Conservation (phyloP, 2,888 invertebrate genomes). For the Tenodera sinensis region DNA sequence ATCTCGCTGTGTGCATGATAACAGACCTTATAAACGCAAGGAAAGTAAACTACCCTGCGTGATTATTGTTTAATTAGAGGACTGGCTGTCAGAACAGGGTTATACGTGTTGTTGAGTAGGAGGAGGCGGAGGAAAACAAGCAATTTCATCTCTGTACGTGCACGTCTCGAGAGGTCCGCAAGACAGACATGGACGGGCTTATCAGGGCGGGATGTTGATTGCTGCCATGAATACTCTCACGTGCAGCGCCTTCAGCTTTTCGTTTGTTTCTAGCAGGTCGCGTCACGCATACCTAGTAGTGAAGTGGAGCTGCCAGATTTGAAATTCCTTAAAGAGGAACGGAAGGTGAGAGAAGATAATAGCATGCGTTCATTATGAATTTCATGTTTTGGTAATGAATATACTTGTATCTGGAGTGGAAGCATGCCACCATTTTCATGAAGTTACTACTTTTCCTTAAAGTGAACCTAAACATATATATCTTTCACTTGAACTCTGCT, state of each 20-base stretch:
- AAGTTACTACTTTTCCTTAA: too few relatives aligned
- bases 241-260: background rate
- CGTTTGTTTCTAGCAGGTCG: background rate
- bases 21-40: background rate
- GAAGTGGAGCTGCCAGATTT: background rate
- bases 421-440: too few relatives aligned
- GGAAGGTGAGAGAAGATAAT: background rate
- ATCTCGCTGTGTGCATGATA: background rate
- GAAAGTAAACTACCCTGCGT: background rate
- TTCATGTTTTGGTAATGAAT: too few relatives aligned
- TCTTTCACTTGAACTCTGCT: too few relatives aligned
- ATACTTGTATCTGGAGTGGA: too few relatives aligned
- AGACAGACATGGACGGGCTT: background rate
- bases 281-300: background rate
- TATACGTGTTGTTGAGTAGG: background rate
- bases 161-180: background rate
- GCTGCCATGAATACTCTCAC: background rate
- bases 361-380: too few relatives aligned
- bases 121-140: background rate
- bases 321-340: background rate
- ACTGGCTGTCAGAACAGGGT: background rate
- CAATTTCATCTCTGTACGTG: background rate
- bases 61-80: background rate
- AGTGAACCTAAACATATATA: too few relatives aligned
- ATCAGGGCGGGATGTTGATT: background rate